Percentiles rank a stretch among this genome's conserved stretches.
Evolutionary conservation across 2,888 invertebrate species (phyloP).

Genomic region (Cremastinae sp.): DNA sequence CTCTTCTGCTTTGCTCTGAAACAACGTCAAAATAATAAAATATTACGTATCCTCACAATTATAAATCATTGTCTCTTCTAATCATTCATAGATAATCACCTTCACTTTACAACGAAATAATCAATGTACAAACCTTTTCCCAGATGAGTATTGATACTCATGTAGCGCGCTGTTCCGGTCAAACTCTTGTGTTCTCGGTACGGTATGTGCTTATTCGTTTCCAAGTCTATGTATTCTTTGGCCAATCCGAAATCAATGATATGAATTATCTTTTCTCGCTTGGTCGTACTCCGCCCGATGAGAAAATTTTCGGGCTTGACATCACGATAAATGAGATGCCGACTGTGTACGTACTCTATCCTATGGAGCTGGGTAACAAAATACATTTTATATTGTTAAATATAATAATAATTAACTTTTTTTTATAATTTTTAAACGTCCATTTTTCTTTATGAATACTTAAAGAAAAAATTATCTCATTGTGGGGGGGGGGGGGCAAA

Average conservation of each 20-base stretch:
- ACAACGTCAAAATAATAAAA: too few relatives aligned
- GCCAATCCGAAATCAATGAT: conserved; percentile 99
- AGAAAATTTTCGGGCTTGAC: conserved; percentile 99
- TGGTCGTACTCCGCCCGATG: conserved; percentile 97
- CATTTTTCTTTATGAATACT: too few relatives aligned
- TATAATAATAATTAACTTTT: neutral
- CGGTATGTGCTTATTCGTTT: conserved; percentile 99
- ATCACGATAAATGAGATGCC: conserved; percentile 99
- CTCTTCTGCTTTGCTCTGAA: conserved; percentile 98
- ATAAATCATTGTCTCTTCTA: too few relatives aligned
- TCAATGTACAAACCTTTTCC: conserved; percentile 88
- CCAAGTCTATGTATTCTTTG: conserved; percentile 99
- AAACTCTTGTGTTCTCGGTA: conserved; percentile 99
- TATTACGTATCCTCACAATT: too few relatives aligned
- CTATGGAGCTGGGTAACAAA: conserved; percentile 89
- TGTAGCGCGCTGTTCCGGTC: conserved; percentile 99
- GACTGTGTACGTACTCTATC: conserved; percentile 99
- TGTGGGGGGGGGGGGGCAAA: too few relatives aligned
- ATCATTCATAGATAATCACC: too few relatives aligned
- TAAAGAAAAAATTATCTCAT: too few relatives aligned
- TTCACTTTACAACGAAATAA: conserved; percentile 65
- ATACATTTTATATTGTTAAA: neutral
- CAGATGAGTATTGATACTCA: conserved; percentile 99
- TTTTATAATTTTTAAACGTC: too few relatives aligned
- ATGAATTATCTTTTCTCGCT: conserved; percentile 99